A percentile compares a stretch with the other conserved stretches of the same genome.
These are phyloP conservation scores for Druceiella hillmani DNA, from an alignment of 2,888 invertebrate genomes.

Conservation along the genomic window DNA sequence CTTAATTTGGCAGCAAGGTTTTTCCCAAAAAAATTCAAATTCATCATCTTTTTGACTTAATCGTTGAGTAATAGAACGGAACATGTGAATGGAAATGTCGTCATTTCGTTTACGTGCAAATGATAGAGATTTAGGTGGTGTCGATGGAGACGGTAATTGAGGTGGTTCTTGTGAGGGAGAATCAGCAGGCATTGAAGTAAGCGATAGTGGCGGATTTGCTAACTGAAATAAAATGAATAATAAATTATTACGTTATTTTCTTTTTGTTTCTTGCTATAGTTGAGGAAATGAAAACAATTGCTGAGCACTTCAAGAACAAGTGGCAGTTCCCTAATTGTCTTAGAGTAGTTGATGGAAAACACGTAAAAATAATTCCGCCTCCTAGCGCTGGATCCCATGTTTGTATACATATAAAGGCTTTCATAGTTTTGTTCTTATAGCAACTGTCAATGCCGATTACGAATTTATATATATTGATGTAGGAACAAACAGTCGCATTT, in stretches of 20 bases:
- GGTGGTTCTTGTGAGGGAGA: conserved; percentile 2
- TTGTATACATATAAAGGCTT: conserved; percentile 12
- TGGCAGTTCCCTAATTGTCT: conserved; percentile 7
- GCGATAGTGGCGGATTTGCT: conserved; percentile 7
- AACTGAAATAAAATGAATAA: conserved; percentile 10
- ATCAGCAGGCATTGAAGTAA: conserved; percentile 10
- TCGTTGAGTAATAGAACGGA: conserved; percentile 6
- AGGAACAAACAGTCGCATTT: conserved; percentile 9
- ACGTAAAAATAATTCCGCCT: conserved; percentile 7
- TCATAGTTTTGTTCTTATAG: conserved; percentile 15
- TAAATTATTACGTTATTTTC: conserved; percentile 6
- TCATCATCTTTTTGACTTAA: conserved; percentile 5
- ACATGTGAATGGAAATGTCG: conserved; percentile 11
- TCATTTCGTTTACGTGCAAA: conserved; percentile 13
- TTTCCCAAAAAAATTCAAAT: conserved; percentile 17
- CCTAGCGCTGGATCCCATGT: conserved; percentile 12
- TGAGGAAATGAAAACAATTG: conserved; percentile 11
- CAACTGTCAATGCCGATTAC: conserved; percentile 13
- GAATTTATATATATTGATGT: conserved; percentile 10
- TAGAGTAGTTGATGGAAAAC: neutral
- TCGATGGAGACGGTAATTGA: conserved; percentile 5
- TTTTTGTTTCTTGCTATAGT: conserved; percentile 11
- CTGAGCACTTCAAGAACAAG: conserved; percentile 10
- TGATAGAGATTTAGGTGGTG: conserved; percentile 9
- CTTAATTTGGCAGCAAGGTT: conserved; percentile 10